Percentiles rank a stretch among this genome's conserved stretches.
Evolutionary conservation across 2,113 vertebrate species (phyloP).

Genomic region (Salminus brasiliensis): DNA sequence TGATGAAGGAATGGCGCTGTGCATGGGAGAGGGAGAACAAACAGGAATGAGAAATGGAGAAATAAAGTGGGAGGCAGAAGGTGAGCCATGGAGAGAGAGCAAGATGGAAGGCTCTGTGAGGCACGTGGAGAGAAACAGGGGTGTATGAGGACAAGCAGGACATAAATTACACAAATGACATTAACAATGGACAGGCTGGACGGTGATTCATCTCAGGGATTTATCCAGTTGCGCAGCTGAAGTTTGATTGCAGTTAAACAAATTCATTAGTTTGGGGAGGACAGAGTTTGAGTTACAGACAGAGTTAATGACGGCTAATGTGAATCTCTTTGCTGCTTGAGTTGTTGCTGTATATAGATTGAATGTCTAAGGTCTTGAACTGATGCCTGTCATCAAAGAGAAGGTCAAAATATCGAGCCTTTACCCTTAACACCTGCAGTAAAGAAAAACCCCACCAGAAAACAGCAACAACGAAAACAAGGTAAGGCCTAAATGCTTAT

Average conservation of each 20-base stretch:
- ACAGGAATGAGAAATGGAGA: conserved; percentile 56
- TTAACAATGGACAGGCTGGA: conserved; percentile 32
- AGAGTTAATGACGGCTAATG: conserved; percentile 1
- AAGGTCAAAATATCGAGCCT: too few relatives aligned
- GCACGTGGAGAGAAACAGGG: neutral
- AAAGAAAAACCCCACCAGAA: too few relatives aligned
- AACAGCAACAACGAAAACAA: too few relatives aligned
- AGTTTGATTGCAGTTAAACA: conserved; percentile 45
- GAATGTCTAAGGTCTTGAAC: neutral
- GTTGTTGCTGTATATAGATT: neutral
- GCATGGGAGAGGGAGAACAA: conserved; percentile 59
- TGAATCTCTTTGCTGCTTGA: neutral
- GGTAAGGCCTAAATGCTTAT: too few relatives aligned
- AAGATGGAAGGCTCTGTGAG: neutral
- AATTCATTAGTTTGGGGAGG: neutral
- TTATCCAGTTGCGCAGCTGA: conserved; percentile 30
- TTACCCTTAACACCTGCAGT: too few relatives aligned
- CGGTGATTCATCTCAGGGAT: conserved; percentile 29
- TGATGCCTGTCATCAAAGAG: neutral
- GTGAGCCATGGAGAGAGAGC: neutral
- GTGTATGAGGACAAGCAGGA: conserved; percentile 28
- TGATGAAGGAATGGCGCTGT: conserved; percentile 51
- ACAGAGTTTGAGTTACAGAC: neutral
- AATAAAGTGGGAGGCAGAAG: conserved; percentile 3
- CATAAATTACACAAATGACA: conserved; percentile 36